A percentile compares a stretch with the other conserved stretches of the same genome.
These are phyloP conservation scores for Aptenodytes forsteri DNA, from an alignment of 2,113 vertebrate genomes.

Conservation along the genomic window DNA sequence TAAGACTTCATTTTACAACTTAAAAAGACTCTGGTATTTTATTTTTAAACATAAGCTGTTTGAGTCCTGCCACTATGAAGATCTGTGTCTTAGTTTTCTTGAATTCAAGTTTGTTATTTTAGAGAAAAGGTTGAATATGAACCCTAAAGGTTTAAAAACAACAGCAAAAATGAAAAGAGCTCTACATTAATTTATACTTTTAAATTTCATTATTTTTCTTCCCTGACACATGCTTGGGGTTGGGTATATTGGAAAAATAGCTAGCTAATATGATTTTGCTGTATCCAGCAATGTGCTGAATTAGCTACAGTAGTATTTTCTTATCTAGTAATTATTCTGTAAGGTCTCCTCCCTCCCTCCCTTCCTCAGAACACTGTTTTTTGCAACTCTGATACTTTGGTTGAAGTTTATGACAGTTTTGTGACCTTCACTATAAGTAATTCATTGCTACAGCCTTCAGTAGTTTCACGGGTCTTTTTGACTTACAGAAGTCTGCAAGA, in stretches of 20 bases:
- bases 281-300: constrained; percentile 3
- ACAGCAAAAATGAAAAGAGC: not conserved
- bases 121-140: constrained; percentile 8
- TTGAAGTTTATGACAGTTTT: not conserved
- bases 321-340: constrained; percentile 14
- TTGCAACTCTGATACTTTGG: not conserved
- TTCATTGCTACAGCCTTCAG: not conserved
- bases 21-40: constrained; percentile 29
- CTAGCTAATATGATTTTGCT: not conserved
- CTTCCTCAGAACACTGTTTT: not conserved
- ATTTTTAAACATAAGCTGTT: constrained; percentile 48
- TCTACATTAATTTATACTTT: not conserved
- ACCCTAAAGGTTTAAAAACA: not conserved
- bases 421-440: not conserved
- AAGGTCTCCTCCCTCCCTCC: not conserved
- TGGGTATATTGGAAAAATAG: not conserved
- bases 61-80: not conserved
- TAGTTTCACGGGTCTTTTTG: not conserved
- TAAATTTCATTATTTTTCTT: not conserved
- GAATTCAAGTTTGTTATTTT: constrained; percentile 18
- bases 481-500: not conserved
- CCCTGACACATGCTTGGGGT: not conserved
- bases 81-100: constrained; percentile 19
- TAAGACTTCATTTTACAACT: constrained; percentile 12
- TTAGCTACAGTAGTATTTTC: not conserved